phyloP scores from a whole-genome alignment of 2,113 vertebrate species.

The Cryptoleucopteryx plumbea region DNA sequence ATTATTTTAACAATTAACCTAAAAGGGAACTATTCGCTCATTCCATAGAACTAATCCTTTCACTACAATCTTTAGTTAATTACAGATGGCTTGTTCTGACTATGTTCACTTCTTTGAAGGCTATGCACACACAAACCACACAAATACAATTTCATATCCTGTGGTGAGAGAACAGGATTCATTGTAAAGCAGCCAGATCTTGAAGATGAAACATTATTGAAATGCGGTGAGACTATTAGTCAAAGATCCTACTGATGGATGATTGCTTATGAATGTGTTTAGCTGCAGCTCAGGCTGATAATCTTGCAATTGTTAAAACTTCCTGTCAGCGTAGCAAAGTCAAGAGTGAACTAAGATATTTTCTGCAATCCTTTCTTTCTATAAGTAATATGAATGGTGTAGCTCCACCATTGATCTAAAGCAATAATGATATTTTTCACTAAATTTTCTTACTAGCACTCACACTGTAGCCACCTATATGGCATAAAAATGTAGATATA shows the following conservation, averaged over 20 bases:
- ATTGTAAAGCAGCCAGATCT: neutral
- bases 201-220: neutral
- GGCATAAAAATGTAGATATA: neutral
- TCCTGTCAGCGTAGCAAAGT: neutral
- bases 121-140: neutral
- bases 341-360: neutral
- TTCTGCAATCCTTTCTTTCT: neutral
- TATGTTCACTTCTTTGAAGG: neutral
- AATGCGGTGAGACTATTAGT: neutral
- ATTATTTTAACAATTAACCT: constrained; percentile 3
- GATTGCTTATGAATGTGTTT: neutral
- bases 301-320: neutral
- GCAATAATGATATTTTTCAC: neutral
- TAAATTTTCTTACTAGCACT: neutral
- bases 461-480: neutral
- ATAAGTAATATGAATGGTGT: neutral
- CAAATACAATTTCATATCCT: neutral
- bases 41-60: neutral
- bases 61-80: neutral
- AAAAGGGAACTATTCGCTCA: neutral
- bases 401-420: neutral
- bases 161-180: neutral
- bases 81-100: neutral
- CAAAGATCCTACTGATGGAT: neutral
- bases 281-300: neutral